Evolutionary conservation across 2,888 invertebrate species (phyloP).

Genomic region (Onthophagus sagittarius): DNA sequence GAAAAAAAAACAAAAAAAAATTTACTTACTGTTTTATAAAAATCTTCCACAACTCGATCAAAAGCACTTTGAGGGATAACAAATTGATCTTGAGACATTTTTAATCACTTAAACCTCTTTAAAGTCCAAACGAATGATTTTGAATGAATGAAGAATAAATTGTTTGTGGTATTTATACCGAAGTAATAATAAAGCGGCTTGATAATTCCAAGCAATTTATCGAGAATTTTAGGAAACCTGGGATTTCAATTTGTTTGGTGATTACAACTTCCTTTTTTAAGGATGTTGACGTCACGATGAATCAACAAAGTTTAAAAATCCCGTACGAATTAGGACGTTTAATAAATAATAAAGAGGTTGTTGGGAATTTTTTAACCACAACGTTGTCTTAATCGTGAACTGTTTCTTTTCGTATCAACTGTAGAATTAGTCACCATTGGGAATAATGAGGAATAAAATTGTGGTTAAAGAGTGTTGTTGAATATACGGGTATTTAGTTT

Average conservation of each 20-base stretch:
- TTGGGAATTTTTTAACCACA: background rate
- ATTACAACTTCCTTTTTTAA: background rate
- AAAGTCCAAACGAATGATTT: too few species aligned
- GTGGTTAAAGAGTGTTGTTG: too few species aligned
- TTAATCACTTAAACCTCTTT: too few species aligned
- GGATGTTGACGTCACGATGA: background rate
- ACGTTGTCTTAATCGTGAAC: too few species aligned
- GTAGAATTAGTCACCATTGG: too few species aligned
- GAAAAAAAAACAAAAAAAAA: background rate
- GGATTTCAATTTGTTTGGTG: background rate
- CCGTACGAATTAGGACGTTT: background rate
- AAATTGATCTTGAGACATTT: background rate
- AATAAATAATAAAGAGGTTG: background rate
- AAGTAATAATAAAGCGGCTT: background rate
- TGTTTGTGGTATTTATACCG: background rate
- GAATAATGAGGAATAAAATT: too few species aligned
- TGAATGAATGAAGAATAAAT: background rate
- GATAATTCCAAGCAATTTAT: background rate
- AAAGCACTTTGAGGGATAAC: background rate
- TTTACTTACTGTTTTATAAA: background rate
- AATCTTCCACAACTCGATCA: background rate
- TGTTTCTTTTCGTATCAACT: background rate
- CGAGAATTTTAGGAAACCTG: background rate
- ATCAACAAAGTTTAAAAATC: background rate
- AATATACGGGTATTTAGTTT: too few species aligned